These are phyloP conservation scores for Ericerus pela DNA, from an alignment of 1,140 invertebrate species.

Conservation along the genomic window DNA sequence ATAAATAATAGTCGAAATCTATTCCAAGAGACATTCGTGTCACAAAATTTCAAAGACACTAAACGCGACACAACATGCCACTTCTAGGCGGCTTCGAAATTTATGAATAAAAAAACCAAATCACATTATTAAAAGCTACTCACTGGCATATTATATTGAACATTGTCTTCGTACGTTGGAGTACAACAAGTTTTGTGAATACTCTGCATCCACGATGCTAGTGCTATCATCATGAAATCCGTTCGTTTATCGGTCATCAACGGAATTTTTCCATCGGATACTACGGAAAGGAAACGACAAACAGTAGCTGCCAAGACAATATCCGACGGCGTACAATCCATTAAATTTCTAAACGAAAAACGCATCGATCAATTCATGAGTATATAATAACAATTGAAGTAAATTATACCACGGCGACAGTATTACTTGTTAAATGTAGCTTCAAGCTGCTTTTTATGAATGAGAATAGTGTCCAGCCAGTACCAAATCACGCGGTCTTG, in stretches of 20 bases:
- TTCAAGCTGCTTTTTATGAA: slow-evolving; percentile 6
- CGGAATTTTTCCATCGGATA: slow-evolving; percentile 1
- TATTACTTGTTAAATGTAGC: neutral
- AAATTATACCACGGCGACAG: neutral
- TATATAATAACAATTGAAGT: neutral
- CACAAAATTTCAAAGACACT: too few species aligned
- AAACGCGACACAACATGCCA: too few species aligned
- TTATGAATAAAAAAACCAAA: too few species aligned
- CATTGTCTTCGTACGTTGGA: neutral
- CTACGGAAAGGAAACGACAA: neutral
- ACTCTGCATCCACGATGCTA: slow-evolving; percentile 9
- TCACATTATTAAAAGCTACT: too few species aligned
- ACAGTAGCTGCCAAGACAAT: neutral
- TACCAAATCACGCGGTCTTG: slow-evolving; percentile 5
- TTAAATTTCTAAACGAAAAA: neutral
- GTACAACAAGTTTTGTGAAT: slow-evolving; percentile 1
- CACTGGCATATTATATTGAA: slow-evolving; percentile 2
- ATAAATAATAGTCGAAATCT: too few species aligned
- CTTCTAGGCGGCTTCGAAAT: too few species aligned
- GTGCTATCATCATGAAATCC: slow-evolving; percentile 5
- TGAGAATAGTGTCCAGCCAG: neutral
- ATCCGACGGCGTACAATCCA: slow-evolving; percentile 4
- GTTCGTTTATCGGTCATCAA: slow-evolving; percentile 7
- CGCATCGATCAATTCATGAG: neutral
- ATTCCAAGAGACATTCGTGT: too few species aligned